These are phyloP conservation scores for Microcebus murinus DNA, from an alignment of 2,113 vertebrate species.

Conservation along the genomic window DNA sequence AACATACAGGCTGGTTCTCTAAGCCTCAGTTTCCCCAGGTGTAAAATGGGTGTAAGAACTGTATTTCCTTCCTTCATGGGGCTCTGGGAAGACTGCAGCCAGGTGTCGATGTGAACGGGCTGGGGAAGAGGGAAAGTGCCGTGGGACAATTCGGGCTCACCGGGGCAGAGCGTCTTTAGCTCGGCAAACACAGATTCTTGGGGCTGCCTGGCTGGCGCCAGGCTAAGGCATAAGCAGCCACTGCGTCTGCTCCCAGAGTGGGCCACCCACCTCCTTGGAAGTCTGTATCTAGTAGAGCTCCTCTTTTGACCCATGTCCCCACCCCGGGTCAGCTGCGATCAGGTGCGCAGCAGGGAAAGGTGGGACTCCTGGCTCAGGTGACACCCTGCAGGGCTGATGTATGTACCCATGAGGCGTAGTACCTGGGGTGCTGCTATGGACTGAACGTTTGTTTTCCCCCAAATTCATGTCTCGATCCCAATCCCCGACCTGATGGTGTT, in stretches of 20 bases:
- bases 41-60: neutral
- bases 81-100: neutral
- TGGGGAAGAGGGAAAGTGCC: neutral
- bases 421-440: neutral
- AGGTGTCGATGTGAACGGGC: neutral
- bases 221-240: neutral
- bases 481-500: neutral
- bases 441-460: neutral
- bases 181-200: neutral
- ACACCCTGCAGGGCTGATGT: fast-evolving
- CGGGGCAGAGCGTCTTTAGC: neutral
- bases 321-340: neutral
- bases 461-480: neutral
- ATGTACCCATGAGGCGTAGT: fast-evolving
- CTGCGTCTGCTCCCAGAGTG: neutral
- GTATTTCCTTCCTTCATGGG: neutral
- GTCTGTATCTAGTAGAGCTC: fast-evolving
- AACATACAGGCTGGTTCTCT: neutral
- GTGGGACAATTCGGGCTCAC: neutral
- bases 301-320: neutral
- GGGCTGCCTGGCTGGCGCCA: neutral
- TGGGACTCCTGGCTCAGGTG: neutral
- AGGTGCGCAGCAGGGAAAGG: neutral
- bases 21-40: neutral
- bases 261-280: neutral